Evolutionary conservation across 1,140 invertebrate species (phyloP), one percentile per base, ranked within the genome.

Genomic region (Brachionus rubens): DNA sequence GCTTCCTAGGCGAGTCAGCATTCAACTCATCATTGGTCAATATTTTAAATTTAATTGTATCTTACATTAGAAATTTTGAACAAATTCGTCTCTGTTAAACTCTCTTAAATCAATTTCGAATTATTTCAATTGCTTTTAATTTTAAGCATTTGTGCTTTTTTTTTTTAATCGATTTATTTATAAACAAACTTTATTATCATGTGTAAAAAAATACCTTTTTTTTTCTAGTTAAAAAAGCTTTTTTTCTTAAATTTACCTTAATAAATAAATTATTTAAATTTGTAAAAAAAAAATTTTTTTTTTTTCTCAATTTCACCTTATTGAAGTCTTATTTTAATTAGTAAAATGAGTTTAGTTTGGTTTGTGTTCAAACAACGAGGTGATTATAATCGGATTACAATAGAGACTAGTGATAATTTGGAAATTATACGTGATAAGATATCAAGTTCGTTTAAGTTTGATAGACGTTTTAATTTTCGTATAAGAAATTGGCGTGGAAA

Each of bases 181-280:
- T n/a, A n/a, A n/a, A n/a, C n/a, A n/a, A n/a, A n/a, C n/a, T n/a
- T n/a, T n/a, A n/a, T n/a, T n/a, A n/a, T n/a, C n/a, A n/a, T n/a
- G n/a, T n/a, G n/a, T n/a, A n/a, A n/a, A n/a, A n/a, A n/a, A n/a
- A n/a, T n/a, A n/a, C n/a, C n/a, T n/a, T n/a, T n/a, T n/a, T n/a
- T n/a, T n/a, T n/a, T n/a, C n/a, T n/a, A n/a, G n/a, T n/a, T n/a
- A n/a, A n/a, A n/a, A n/a, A n/a, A n/a, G n/a, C n/a, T n/a, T n/a
- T n/a, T n/a, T n/a, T n/a, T n/a, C n/a, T n/a, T n/a, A n/a, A n/a
- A n/a, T n/a, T n/a, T n/a, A n/a, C n/a, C n/a, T n/a, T n/a, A n/a
- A n/a, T n/a, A 59, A 59, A 59, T 59, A 59, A 59, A 59, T 59
- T 59, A 59, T 59, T 59, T 59, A 59, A 59, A 59, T 59, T 65